Evolutionary conservation across 2,888 invertebrate species (phyloP), one percentile per base, ranked within the genome.

Genomic region (Ptycholaimellus sp.): DNA sequence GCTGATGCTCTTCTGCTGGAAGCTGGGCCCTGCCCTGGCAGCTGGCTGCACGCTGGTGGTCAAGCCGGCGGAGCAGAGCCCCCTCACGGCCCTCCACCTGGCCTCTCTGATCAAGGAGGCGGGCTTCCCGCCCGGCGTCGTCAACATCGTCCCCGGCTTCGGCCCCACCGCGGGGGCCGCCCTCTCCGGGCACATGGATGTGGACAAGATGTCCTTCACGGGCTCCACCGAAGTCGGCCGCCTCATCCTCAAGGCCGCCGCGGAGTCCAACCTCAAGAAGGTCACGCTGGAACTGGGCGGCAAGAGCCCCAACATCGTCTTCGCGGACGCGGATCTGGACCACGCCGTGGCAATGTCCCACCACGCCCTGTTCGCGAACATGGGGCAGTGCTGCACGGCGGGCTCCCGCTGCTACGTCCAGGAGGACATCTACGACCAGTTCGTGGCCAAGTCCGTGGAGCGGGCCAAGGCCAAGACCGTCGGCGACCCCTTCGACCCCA

Each of bases 171-270:
- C n/a, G n/a, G n/a, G n/a, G n/a, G n/a, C n/a, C n/a, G n/a, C n/a
- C n/a, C n/a, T n/a, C n/a, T n/a, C n/a, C n/a, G n/a, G 9, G n/a
- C 25, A n/a, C n/a, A n/a, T n/a, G n/a, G n/a, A n/a, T n/a, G n/a
- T n/a, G n/a, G 76, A 82, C 52, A 83, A 82, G 62, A 70, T 87
- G 13, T 83, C 85, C 0, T 87, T 90, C 57, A 87, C 87, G n/a
- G 87, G 76, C 59, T 64, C 64, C 2, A 64, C 65, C 23, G 61
- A n/a, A n/a, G 76, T 85, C 14, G 85, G 87, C 34, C 73, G 78
- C 59, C 52, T 77, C 42, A 74, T 87, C 47, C 74, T 79, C 59
- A 69, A 73, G 56, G 73, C 72, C 16, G 73, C 81, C 1, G 76
- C 72, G 1, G 59, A 62, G 33, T 68, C 68, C 1, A 76, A 76